Evolutionary conservation across 2,797 vertebrate genomes (phyloP).

Genomic region (Chloroceryle inda): DNA sequence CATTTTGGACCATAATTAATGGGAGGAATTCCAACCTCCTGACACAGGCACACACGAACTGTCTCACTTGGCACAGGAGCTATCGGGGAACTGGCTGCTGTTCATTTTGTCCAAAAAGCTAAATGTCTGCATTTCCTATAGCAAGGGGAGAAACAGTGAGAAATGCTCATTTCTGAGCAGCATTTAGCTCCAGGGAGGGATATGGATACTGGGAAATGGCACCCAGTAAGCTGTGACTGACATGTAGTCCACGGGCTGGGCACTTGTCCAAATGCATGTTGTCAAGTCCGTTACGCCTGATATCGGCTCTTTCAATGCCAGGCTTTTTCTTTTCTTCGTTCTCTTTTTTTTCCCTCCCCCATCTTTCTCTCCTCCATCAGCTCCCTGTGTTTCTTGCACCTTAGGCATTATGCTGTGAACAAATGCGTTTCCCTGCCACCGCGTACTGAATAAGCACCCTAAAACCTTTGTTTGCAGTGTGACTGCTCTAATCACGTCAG

Average conservation of each 20-base stretch:
- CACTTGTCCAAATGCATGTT: conserved; percentile 66
- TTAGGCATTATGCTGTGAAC: neutral
- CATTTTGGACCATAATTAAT: neutral
- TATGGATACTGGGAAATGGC: conserved; percentile 55
- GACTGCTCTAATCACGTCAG: neutral
- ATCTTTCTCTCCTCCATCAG: conserved; percentile 8
- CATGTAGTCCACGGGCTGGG: neutral
- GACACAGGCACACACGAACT: fast-evolving
- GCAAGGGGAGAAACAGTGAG: conserved; percentile 39
- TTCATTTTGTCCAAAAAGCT: conserved; percentile 17
- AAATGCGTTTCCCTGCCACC: neutral
- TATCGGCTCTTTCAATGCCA: neutral
- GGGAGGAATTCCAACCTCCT: neutral
- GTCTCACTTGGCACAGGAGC: neutral
- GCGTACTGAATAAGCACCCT: neutral
- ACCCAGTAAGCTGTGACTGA: conserved; percentile 61
- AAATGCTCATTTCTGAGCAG: conserved; percentile 67
- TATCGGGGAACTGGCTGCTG: neutral
- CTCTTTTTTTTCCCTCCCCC: neutral
- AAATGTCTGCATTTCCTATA: neutral
- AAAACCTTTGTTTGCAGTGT: neutral
- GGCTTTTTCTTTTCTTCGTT: neutral
- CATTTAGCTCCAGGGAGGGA: conserved; percentile 33
- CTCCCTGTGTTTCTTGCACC: conserved; percentile 24
- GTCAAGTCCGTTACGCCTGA: conserved; percentile 8